These are phyloP conservation scores for Polyommatus icarus DNA, from an alignment of 2,888 invertebrate genomes.

Conservation along the genomic window DNA sequence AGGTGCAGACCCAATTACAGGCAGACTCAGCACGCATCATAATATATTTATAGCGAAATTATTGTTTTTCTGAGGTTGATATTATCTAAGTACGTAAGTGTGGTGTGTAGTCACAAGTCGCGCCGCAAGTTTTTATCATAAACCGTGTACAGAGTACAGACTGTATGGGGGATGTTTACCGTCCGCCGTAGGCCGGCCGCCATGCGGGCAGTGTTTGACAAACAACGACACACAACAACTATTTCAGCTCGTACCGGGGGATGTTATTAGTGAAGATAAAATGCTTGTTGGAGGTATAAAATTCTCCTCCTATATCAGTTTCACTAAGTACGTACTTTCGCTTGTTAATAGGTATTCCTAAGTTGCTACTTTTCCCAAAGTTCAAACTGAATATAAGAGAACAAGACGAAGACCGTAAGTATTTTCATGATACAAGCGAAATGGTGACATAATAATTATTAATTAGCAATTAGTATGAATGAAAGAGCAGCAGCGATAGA, in stretches of 20 bases:
- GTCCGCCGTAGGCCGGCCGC: not conserved
- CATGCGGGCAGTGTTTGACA: not conserved
- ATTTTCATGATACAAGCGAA: no score
- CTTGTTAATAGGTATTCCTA: no score
- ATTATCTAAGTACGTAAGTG: not conserved
- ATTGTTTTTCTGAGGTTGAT: no score
- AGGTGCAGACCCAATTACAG: no score
- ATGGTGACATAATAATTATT: no score
- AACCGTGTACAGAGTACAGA: not conserved
- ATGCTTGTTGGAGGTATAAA: not conserved
- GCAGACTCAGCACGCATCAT: no score
- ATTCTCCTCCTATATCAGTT: not conserved
- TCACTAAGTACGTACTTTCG: not conserved
- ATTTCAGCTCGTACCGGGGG: not conserved
- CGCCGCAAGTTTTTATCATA: not conserved
- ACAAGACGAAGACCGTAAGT: no score
- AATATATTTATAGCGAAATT: no score
- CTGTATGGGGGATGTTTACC: not conserved
- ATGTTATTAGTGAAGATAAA: not conserved
- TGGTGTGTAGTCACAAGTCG: not conserved
- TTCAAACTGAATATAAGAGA: no score
- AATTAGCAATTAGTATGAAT: no score
- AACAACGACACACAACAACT: not conserved
- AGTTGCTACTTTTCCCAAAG: no score
- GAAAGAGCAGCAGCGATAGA: no score